Conservation (phyloP, 2,888 invertebrate genomes). For the Ceriagrion tenellum region DNA sequence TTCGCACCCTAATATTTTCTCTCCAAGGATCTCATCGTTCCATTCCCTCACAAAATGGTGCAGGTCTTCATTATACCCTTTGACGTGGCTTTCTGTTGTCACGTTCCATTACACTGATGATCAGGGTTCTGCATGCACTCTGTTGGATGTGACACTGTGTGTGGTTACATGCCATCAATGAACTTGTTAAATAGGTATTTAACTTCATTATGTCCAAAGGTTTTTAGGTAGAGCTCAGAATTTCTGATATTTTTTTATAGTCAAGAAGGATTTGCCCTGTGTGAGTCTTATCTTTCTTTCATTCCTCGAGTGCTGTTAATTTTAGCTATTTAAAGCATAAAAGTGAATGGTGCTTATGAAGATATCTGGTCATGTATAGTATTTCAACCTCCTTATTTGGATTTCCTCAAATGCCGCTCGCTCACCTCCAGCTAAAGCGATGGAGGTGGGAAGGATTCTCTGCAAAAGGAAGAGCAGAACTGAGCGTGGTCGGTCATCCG, state of each 20-base stretch:
- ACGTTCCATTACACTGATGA: background rate
- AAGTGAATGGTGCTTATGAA: conserved; percentile 56
- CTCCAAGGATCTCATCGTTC: conserved; percentile 52
- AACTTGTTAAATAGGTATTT: background rate
- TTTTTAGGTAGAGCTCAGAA: conserved; percentile 43
- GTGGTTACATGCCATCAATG: background rate
- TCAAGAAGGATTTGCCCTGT: conserved; percentile 8
- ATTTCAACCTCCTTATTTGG: background rate
- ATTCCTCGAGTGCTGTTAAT: conserved; percentile 58
- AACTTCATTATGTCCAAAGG: conserved; percentile 30
- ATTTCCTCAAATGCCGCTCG: background rate
- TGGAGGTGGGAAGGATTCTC: background rate
- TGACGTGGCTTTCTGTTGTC: background rate
- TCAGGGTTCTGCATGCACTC: conserved; percentile 19
- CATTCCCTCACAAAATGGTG: conserved; percentile 54
- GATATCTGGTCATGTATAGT: conserved; percentile 59
- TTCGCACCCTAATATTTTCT: background rate
- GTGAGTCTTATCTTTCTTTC: conserved; percentile 28
- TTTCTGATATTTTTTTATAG: conserved; percentile 54
- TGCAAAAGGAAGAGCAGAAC: background rate
- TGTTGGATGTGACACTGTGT: background rate
- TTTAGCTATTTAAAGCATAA: conserved; percentile 6
- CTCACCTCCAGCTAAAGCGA: background rate
- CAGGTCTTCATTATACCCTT: background rate
- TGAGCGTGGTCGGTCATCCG: conserved; percentile 31